These are phyloP conservation scores for Gila orcuttii DNA, from an alignment of 2,113 vertebrate species.

Conservation along the genomic window DNA sequence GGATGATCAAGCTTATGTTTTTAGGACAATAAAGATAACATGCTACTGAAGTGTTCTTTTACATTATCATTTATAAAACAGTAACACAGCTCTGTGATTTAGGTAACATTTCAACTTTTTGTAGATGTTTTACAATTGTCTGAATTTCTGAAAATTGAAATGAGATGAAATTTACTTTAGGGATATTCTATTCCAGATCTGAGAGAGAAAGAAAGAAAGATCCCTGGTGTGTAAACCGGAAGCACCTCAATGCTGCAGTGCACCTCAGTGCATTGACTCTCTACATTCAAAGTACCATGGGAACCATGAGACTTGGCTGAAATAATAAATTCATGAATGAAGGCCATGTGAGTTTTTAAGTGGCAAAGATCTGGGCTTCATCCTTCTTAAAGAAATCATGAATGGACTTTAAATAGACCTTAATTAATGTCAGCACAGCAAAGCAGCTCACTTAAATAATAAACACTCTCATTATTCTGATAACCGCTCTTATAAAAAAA, in stretches of 20 bases:
- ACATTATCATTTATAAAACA: no score
- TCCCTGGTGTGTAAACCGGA: neutral
- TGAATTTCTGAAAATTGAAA: neutral
- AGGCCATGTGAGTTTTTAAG: neutral
- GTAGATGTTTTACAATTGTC: neutral
- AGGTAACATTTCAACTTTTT: neutral
- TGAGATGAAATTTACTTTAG: neutral
- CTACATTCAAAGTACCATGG: constrained; percentile 23
- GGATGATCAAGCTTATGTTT: neutral
- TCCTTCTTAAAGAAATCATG: neutral
- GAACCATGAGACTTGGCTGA: constrained; percentile 42
- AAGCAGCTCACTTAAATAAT: neutral
- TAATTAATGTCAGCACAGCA: neutral
- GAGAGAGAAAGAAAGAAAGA: neutral
- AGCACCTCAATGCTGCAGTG: neutral
- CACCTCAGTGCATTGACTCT: neutral
- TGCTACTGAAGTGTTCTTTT: no score
- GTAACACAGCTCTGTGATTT: no score
- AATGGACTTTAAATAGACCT: neutral
- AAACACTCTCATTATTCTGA: neutral
- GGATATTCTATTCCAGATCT: neutral
- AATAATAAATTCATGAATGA: neutral
- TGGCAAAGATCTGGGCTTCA: neutral
- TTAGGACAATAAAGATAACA: neutral
- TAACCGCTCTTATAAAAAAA: neutral